phyloP scores from a whole-genome alignment of 2,888 invertebrate genomes.

The Trimorus sp. region DNA sequence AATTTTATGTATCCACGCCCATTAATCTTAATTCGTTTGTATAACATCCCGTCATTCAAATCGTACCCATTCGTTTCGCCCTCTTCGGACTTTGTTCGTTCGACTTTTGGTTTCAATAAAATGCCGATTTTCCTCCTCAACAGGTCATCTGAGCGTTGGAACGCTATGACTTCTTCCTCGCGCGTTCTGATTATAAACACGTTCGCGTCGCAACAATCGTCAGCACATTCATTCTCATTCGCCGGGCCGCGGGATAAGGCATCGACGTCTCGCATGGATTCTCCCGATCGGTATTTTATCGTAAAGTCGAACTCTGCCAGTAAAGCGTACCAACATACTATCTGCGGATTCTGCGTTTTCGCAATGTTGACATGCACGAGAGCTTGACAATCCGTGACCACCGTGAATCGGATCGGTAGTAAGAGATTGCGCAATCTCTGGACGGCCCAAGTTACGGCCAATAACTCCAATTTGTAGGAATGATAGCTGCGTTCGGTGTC shows the following conservation, averaged over 20 bases:
- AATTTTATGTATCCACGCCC: no score
- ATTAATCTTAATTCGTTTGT: no score
- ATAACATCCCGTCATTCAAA: no score
- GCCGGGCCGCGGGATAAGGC: background rate
- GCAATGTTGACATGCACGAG: background rate
- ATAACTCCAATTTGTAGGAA: background rate
- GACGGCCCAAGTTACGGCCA: background rate
- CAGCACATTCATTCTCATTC: background rate
- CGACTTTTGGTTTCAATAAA: no score
- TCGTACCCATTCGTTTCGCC: no score
- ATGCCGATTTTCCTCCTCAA: no score
- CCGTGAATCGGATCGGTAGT: background rate
- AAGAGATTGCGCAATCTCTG: background rate
- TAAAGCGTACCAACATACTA: background rate
- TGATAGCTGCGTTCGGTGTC: background rate
- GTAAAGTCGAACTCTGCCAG: background rate
- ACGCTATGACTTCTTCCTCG: background rate
- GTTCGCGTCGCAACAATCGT: background rate
- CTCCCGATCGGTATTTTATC: background rate
- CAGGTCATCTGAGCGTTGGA: no score
- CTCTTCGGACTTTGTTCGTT: no score
- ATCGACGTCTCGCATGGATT: background rate
- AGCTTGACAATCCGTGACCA: constrained; percentile 1
- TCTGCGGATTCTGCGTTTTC: background rate
- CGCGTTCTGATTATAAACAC: background rate